Conservation (phyloP, 2,113 vertebrate genomes). For the Hemiprocne comata region DNA sequence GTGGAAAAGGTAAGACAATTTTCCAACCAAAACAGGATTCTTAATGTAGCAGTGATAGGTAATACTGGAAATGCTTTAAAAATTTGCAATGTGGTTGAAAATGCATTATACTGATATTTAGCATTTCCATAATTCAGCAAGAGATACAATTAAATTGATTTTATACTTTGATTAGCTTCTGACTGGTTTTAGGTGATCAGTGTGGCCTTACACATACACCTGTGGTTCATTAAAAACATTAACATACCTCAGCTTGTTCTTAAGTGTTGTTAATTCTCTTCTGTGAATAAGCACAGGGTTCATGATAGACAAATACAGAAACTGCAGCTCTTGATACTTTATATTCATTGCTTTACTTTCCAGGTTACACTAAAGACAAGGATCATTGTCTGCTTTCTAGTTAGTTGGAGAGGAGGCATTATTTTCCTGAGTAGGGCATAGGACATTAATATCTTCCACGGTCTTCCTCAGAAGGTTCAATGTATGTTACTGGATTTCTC, state of each 20-base stretch:
- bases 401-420: background rate
- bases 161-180: background rate
- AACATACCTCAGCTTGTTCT: background rate
- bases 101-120: background rate
- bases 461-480: background rate
- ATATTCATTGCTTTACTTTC: constrained; percentile 3
- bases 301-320: background rate
- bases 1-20: background rate
- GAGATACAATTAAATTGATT: background rate
- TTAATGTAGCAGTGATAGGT: background rate
- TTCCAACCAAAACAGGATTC: background rate
- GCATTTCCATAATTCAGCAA: background rate
- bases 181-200: background rate
- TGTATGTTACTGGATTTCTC: background rate
- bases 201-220: background rate
- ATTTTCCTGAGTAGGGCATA: background rate
- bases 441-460: background rate
- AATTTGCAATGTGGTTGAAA: background rate
- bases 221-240: background rate
- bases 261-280: background rate
- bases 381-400: background rate
- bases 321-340: background rate
- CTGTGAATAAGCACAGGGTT: background rate
- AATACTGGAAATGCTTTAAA: background rate
- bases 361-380: background rate